Conservation (phyloP, 2,888 invertebrate genomes). For the Drosophila maculinotata region DNA sequence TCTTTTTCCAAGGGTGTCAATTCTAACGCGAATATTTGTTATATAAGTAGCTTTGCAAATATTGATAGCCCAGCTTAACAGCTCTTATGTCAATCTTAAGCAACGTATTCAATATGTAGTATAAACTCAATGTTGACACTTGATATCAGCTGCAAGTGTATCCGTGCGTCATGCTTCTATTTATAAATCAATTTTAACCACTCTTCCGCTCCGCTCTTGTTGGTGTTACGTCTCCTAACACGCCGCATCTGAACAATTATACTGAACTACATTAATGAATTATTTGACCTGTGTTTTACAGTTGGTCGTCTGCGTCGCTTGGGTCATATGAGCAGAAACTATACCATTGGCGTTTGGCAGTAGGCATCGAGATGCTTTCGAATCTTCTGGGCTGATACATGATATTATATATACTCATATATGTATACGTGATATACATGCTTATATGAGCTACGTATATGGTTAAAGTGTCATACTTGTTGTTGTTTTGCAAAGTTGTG, state of each 20-base stretch:
- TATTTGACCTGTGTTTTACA: constrained; percentile 55
- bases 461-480: constrained; percentile 23
- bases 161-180: constrained; percentile 43
- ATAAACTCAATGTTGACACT: constrained; percentile 50
- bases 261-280: constrained; percentile 27
- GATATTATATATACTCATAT: constrained; percentile 35
- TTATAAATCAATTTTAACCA: constrained; percentile 31
- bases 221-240: constrained; percentile 59
- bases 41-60: constrained; percentile 54
- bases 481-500: constrained; percentile 45
- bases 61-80: constrained; percentile 46
- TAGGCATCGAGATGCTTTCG: constrained; percentile 50
- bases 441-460: constrained; percentile 23
- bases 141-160: constrained; percentile 45
- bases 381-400: constrained; percentile 21
- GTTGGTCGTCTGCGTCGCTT: constrained; percentile 90
- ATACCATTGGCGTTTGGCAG: constrained; percentile 89
- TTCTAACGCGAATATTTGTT: constrained; percentile 31
- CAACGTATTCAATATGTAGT: constrained; percentile 6
- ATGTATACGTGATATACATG: constrained; percentile 34
- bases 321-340: constrained; percentile 92
- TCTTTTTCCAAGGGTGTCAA: constrained; percentile 7
- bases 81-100: constrained; percentile 41
- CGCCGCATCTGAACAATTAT: background rate
- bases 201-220: constrained; percentile 43